Evolutionary conservation across 2,888 invertebrate genomes (phyloP).

Genomic region (Apomyelois bistriatella): DNA sequence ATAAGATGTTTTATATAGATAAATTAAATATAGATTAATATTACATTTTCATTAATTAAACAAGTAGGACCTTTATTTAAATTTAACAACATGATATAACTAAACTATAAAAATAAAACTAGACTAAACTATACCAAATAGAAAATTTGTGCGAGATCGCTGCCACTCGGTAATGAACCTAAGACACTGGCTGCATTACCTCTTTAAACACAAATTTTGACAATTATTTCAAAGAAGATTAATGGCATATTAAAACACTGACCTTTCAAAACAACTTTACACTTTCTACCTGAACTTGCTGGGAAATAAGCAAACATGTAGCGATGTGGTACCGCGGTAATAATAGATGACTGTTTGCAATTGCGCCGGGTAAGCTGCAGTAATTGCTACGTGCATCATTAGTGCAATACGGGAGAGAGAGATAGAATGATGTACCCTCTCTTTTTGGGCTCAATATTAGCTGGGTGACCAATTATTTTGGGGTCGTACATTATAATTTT

Average conservation of each 20-base stretch:
- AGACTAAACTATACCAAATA: too few species aligned
- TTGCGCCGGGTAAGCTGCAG: slow-evolving; percentile 41
- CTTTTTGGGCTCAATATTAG: slow-evolving; percentile 24
- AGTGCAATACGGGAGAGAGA: slow-evolving; percentile 29
- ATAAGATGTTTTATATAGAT: too few species aligned
- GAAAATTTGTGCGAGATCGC: too few species aligned
- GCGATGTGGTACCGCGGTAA: slow-evolving; percentile 29
- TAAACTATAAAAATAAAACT: too few species aligned
- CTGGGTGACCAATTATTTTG: slow-evolving; percentile 24
- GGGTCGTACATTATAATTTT: slow-evolving; percentile 7
- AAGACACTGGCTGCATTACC: too few species aligned
- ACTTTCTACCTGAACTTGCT: slow-evolving; percentile 23
- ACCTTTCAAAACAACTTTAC: not conserved
- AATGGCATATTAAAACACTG: not conserved
- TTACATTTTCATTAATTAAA: too few species aligned
- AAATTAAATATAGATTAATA: too few species aligned
- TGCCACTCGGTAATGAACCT: too few species aligned
- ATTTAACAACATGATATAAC: too few species aligned
- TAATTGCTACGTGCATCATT: slow-evolving; percentile 57
- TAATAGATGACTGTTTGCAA: slow-evolving; percentile 48
- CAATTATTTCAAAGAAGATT: too few species aligned
- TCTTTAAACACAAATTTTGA: too few species aligned
- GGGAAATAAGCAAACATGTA: slow-evolving; percentile 13
- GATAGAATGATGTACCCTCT: slow-evolving; percentile 21
- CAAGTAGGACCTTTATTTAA: too few species aligned